phyloP scores from a whole-genome alignment of 2,113 vertebrate species.

The Prionailurus viverrinus region DNA sequence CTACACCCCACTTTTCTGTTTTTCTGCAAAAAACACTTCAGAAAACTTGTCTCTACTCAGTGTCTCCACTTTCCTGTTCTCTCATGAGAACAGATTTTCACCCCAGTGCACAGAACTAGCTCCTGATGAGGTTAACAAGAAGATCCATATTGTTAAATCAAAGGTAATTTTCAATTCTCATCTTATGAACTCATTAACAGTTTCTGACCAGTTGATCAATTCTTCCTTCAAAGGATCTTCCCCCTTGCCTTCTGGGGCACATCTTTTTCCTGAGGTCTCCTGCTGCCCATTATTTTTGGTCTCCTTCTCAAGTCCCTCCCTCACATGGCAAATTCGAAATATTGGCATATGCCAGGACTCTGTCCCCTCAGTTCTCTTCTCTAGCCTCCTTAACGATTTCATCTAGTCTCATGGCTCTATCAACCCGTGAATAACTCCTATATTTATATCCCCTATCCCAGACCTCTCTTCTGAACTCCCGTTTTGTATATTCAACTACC shows the following conservation, averaged over 20 bases:
- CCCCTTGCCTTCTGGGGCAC: not conserved
- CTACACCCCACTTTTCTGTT: not conserved
- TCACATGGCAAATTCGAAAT: not conserved
- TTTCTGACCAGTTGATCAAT: not conserved
- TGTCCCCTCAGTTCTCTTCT: not conserved
- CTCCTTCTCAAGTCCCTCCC: not conserved
- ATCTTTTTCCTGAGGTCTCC: not conserved
- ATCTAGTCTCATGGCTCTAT: not conserved
- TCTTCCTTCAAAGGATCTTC: not conserved
- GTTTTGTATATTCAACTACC: not conserved
- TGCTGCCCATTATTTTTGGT: not conserved
- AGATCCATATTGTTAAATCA: not conserved
- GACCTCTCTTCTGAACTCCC: constrained; percentile 13
- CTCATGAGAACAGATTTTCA: not conserved
- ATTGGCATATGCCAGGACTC: not conserved
- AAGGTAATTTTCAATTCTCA: constrained; percentile 5
- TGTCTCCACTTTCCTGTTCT: not conserved
- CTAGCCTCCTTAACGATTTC: not conserved
- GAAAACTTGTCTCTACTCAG: not conserved
- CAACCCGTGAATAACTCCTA: not conserved
- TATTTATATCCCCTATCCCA: not conserved
- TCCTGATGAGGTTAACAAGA: not conserved
- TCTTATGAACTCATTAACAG: not conserved
- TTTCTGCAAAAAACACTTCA: constrained; percentile 47
- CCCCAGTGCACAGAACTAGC: not conserved